These are phyloP conservation scores for Trichogramma evanescens DNA, from an alignment of 2,888 invertebrate species.

Conservation along the genomic window DNA sequence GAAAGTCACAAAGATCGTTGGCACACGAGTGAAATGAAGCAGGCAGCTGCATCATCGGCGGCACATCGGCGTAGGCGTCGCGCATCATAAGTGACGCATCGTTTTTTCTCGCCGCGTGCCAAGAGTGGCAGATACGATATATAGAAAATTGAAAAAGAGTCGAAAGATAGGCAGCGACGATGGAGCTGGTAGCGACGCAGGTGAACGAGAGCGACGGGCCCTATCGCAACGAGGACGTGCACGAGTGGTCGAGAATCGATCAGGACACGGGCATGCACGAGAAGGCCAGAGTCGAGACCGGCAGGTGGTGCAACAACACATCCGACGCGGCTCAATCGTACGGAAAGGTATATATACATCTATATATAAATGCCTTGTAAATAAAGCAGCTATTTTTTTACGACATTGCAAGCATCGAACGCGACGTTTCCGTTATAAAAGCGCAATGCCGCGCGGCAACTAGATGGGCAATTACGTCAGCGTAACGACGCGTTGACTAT, in stretches of 20 bases:
- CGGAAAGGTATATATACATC: constrained; percentile 47
- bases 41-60: too few species aligned
- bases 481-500: too few species aligned
- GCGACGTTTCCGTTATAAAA: too few species aligned
- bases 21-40: too few species aligned
- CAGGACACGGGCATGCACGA: constrained; percentile 52
- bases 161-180: constrained; percentile 15
- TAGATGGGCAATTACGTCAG: too few species aligned
- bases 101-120: neutral
- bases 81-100: too few species aligned
- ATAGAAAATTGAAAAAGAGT: neutral
- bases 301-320: constrained; percentile 51
- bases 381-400: too few species aligned
- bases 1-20: too few species aligned
- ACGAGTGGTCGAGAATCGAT: constrained; percentile 53
- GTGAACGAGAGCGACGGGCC: constrained; percentile 37
- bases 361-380: too few species aligned
- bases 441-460: too few species aligned
- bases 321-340: constrained; percentile 50
- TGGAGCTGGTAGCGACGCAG: constrained; percentile 37
- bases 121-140: neutral
- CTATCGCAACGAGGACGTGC: constrained; percentile 52
- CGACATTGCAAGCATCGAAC: too few species aligned
- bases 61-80: too few species aligned
- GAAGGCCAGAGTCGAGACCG: constrained; percentile 52